Conservation (phyloP, 1,140 invertebrate species). For the Globodera rostochiensis region DNA sequence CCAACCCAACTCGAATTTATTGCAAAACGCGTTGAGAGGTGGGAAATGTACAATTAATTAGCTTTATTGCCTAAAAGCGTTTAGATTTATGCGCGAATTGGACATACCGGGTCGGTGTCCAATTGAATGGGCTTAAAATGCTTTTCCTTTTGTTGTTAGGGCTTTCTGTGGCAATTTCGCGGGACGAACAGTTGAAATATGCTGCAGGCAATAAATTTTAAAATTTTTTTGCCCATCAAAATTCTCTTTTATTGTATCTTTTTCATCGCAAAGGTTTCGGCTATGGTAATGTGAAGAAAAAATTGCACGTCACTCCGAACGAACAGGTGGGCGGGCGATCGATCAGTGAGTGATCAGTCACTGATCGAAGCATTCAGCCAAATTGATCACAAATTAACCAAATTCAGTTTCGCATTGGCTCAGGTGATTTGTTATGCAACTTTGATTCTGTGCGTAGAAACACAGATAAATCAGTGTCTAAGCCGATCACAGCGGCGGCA, state of each 20-base stretch:
- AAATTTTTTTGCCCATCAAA: too few relatives aligned
- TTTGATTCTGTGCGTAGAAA: not conserved
- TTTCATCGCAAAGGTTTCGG: slow-evolving; percentile 51
- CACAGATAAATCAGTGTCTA: slow-evolving; percentile 50
- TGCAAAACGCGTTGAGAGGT: slow-evolving; percentile 56
- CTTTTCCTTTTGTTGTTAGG: slow-evolving; percentile 18
- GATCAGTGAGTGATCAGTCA: too few relatives aligned
- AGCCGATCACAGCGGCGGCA: slow-evolving; percentile 63
- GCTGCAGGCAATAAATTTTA: slow-evolving; percentile 51
- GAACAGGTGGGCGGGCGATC: slow-evolving; percentile 32
- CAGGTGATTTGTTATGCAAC: not conserved
- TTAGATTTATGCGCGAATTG: slow-evolving; percentile 60
- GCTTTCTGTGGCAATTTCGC: slow-evolving; percentile 62
- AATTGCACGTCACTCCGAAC: slow-evolving; percentile 58
- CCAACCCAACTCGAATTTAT: slow-evolving; percentile 58
- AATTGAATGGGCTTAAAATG: not conserved
- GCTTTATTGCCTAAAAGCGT: not conserved
- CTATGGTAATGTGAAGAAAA: slow-evolving; percentile 58
- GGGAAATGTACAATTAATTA: not conserved
- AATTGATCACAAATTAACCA: not conserved
- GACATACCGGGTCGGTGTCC: slow-evolving; percentile 54
- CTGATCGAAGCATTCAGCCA: not conserved
- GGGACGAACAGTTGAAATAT: slow-evolving; percentile 62
- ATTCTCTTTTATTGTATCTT: not conserved
- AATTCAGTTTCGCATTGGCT: slow-evolving; percentile 59